A percentile compares a stretch with the other conserved stretches of the same genome.
Evolutionary conservation across 2,113 vertebrate genomes (phyloP).

Genomic region (Chloebia gouldiae): DNA sequence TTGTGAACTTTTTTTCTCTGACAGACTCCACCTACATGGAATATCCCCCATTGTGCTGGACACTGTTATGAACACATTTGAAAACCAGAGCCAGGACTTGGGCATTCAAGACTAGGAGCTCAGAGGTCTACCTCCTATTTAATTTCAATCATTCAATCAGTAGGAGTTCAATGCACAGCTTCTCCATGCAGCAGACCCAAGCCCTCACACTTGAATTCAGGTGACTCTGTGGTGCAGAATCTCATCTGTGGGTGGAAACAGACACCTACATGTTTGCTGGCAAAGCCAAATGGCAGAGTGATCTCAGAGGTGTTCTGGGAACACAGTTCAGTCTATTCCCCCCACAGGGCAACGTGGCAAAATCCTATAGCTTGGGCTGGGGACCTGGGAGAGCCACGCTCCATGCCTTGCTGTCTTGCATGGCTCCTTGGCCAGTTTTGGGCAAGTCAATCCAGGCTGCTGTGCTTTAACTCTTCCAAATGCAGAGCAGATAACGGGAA

Average conservation of each 20-base stretch:
- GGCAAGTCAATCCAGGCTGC: background rate
- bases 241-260: background rate
- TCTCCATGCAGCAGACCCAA: background rate
- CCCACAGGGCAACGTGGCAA: fast-evolving
- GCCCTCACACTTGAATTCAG: background rate
- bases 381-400: background rate
- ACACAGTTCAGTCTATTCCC: fast-evolving
- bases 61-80: background rate
- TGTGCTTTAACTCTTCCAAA: background rate
- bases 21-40: background rate
- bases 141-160: background rate
- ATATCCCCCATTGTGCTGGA: background rate
- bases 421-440: background rate
- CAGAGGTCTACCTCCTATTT: background rate
- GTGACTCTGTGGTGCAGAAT: background rate
- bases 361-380: background rate
- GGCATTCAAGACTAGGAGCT: background rate
- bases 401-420: fast-evolving
- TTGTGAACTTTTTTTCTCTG: background rate
- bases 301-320: background rate
- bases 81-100: background rate
- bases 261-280: fast-evolving
- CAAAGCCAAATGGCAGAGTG: fast-evolving
- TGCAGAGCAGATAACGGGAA: background rate
- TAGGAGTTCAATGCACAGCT: background rate